phyloP scores from a whole-genome alignment of 2,888 invertebrate genomes.

The Hyalella azteca region DNA sequence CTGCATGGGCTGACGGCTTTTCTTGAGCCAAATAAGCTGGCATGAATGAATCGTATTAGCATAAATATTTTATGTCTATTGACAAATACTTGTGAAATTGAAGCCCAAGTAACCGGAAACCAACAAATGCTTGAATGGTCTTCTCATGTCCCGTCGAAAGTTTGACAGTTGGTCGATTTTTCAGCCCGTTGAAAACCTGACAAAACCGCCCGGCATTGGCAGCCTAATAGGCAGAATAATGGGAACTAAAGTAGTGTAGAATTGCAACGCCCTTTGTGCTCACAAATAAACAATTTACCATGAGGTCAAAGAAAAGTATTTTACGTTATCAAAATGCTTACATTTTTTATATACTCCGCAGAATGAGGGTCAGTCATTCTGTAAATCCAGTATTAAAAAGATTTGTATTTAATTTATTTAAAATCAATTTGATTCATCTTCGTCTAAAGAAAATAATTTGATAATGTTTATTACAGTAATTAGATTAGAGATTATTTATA shows the following conservation, averaged over 20 bases:
- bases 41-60: too few relatives aligned
- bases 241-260: neutral
- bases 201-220: neutral
- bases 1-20: too few relatives aligned
- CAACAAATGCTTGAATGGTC: neutral
- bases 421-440: neutral
- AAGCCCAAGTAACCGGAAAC: neutral
- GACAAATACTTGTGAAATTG: too few relatives aligned
- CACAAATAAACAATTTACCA: neutral
- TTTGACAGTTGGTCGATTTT: slow-evolving; percentile 13
- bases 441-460: neutral
- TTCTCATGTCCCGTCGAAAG: neutral
- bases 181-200: neutral
- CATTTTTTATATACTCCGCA: neutral
- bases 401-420: neutral
- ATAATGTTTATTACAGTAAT: neutral
- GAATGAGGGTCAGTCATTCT: neutral
- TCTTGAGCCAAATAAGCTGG: too few relatives aligned
- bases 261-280: neutral
- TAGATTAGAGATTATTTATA: too few relatives aligned
- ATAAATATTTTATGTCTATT: too few relatives aligned
- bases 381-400: neutral
- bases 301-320: neutral
- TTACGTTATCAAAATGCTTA: neutral
- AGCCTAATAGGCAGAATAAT: neutral